These are phyloP conservation scores for Cheilosia scutellata DNA, from an alignment of 2,888 invertebrate species.

Conservation along the genomic window DNA sequence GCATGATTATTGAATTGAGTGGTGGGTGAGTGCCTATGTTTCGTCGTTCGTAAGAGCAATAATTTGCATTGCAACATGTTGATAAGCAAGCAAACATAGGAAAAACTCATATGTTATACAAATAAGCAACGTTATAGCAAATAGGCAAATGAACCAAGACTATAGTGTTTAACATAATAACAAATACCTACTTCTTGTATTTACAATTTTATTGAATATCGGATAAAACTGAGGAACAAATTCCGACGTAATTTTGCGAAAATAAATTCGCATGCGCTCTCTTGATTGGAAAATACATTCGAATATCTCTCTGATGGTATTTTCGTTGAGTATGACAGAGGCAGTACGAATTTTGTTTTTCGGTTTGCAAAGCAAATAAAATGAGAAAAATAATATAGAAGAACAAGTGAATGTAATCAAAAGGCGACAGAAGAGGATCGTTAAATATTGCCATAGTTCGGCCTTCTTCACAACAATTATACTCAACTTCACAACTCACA, in stretches of 20 bases:
- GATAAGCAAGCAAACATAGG: conserved; percentile 2
- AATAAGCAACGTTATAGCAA: no score
- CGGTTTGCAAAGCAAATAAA: conserved; percentile 9
- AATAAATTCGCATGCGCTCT: conserved; percentile 66
- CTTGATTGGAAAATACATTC: not conserved
- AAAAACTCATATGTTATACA: not conserved
- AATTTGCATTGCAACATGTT: conserved; percentile 60
- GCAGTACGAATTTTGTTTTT: conserved; percentile 3
- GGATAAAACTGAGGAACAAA: conserved; percentile 19
- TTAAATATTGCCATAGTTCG: conserved; percentile 53
- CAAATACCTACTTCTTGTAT: no score
- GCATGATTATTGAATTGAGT: not conserved
- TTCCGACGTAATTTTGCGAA: not conserved
- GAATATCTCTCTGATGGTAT: conserved; percentile 1
- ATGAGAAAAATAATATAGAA: conserved; percentile 21
- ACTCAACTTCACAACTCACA: conserved; percentile 46
- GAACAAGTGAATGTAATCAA: conserved; percentile 41
- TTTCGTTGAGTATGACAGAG: conserved; percentile 65
- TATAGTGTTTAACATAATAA: not conserved
- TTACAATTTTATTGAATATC: not conserved
- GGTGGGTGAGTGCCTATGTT: not conserved
- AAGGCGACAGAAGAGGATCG: conserved; percentile 42
- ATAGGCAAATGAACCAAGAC: not conserved
- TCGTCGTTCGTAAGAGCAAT: conserved; percentile 34
- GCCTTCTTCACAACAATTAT: conserved; percentile 50